Base-by-base conservation (phyloP, 2,888 invertebrate genomes). In the Cheilosia urbana region DNA sequence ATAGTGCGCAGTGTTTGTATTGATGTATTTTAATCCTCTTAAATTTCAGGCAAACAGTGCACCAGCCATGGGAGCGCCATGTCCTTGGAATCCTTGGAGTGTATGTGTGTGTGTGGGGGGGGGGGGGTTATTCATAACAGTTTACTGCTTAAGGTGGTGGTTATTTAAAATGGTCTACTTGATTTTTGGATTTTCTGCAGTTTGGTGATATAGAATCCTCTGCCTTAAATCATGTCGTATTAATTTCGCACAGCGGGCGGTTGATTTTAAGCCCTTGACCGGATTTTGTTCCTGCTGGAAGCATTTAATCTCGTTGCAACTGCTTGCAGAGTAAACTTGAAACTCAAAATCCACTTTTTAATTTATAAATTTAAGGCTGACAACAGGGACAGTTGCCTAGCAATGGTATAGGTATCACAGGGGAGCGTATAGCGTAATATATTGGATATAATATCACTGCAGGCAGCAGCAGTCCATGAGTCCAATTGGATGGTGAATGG, bases 1-100 rank as follows among this genome's bases (percentile, higher is more conserved):
- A 84, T 69, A 66, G 58, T 30, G 42, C 19, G 17, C 55, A 68
- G 9, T 47, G 27, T 68, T 60, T 65, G 58, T 79, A 68, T 79
- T 79, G 78, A 63, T 57, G 72, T 24, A 62, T 24, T 63, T 80
- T 71, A 84, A 80, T 84, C 84, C 65, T 63, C 69, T 80, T 79
- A 75, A 75, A 55, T 75, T 75, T 73, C 60, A 51, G 69, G 73
- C 62, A 73, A 63, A 34, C n/a, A 42, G 66, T 58, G 45, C 65
- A 45, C 51, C 65, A 65, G 58, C 53, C 69, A 53, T 65, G 75
- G n/a, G 24, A 40, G 19, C 42, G 40, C 13, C n/a, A 49, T 42
- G 49, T 79, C 42, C 53, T 65, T 78, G 55, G 49, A 15, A 21
- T n/a, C n/a, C n/a, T n/a, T n/a, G n/a, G n/a, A n/a, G 49, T 15